Conservation (phyloP, 2,888 invertebrate species). For the Sepioteuthis lessoniana region DNA sequence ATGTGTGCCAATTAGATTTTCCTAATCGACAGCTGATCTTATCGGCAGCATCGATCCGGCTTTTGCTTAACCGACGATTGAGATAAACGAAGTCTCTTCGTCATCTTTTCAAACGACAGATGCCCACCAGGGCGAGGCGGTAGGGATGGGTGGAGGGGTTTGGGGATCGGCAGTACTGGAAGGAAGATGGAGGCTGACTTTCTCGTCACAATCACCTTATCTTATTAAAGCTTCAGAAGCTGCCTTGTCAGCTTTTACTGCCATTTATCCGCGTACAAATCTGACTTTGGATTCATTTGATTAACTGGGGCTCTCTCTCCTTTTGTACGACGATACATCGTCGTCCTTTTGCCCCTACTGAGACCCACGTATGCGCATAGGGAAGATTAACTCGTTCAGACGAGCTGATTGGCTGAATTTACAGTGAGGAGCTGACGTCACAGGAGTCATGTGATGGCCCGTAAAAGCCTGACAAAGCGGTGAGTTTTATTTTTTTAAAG, state of each 20-base stretch:
- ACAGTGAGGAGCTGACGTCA: too few relatives aligned
- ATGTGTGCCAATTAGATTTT: slow-evolving; percentile 18
- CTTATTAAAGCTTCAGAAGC: background rate
- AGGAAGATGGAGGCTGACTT: background rate
- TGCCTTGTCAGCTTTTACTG: background rate
- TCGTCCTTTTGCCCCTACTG: too few relatives aligned
- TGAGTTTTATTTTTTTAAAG: too few relatives aligned
- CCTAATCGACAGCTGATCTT: background rate
- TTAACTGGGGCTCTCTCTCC: background rate
- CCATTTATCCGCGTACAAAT: background rate
- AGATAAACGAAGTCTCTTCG: background rate
- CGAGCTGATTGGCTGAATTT: too few relatives aligned
- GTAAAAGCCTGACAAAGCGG: too few relatives aligned
- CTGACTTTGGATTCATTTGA: background rate
- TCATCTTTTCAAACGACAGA: background rate
- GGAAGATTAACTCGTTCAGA: too few relatives aligned
- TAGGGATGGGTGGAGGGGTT: background rate
- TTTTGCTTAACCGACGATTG: background rate
- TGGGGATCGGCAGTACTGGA: background rate
- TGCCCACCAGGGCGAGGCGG: background rate
- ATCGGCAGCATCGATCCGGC: slow-evolving; percentile 15
- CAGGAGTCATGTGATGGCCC: too few relatives aligned
- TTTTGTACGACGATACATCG: too few relatives aligned
- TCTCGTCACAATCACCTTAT: background rate
- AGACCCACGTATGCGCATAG: too few relatives aligned